Conservation (phyloP, 2,797 vertebrate species). For the Myotis myotis region DNA sequence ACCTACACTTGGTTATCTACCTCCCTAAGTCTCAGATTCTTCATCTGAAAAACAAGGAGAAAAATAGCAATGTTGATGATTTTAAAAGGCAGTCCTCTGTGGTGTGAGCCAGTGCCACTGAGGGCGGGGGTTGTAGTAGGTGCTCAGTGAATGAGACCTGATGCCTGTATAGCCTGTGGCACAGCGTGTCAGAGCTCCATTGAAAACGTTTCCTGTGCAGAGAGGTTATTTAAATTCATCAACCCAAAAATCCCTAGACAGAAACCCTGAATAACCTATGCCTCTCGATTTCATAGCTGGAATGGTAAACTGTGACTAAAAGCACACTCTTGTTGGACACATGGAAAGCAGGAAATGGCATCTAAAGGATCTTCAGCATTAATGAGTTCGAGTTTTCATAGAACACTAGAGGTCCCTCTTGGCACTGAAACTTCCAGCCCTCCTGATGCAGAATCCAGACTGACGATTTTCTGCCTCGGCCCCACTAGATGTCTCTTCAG, state of each 20-base stretch:
- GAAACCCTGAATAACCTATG: neutral
- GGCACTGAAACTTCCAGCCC: neutral
- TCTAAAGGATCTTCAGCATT: neutral
- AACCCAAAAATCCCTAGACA: neutral
- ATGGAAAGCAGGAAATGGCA: neutral
- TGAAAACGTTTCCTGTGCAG: neutral
- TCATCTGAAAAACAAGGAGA: neutral
- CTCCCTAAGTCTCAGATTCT: neutral
- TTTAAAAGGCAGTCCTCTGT: neutral
- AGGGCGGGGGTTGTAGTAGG: rapidly evolving
- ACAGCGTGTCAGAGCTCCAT: rapidly evolving
- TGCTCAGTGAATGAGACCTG: neutral
- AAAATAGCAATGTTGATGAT: neutral
- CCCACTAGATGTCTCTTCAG: constrained; percentile 69
- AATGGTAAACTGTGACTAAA: neutral
- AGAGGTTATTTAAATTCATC: neutral
- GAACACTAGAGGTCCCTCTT: constrained; percentile 77
- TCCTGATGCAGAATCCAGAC: neutral
- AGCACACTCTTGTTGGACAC: neutral
- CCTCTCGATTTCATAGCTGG: neutral
- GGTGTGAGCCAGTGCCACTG: rapidly evolving
- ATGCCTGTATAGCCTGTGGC: neutral
- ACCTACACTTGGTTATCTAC: neutral
- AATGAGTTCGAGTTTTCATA: neutral
- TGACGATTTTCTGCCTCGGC: neutral